These are phyloP conservation scores for Sylvilagus floridanus DNA, from an alignment of 2,797 vertebrate genomes.

Conservation along the genomic window DNA sequence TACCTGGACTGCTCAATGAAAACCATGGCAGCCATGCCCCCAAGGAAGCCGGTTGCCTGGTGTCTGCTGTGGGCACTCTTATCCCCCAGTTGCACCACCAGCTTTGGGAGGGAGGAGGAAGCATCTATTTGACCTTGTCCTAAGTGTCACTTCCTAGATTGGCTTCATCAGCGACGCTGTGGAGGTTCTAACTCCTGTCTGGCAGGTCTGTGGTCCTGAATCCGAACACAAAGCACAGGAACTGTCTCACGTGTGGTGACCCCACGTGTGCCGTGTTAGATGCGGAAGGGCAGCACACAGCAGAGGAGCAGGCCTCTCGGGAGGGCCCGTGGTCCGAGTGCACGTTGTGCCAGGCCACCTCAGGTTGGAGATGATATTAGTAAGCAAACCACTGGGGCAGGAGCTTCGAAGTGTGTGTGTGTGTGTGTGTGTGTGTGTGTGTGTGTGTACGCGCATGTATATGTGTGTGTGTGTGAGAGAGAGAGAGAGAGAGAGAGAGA, in stretches of 20 bases:
- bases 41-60: not conserved
- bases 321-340: not conserved
- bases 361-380: not conserved
- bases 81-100: not conserved
- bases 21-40: accelerated
- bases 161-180: not conserved
- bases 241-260: not conserved
- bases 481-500: no score
- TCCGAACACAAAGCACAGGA: not conserved
- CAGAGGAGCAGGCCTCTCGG: not conserved
- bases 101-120: not conserved
- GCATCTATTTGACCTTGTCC: not conserved
- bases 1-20: not conserved
- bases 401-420: not conserved
- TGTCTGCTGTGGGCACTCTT: not conserved
- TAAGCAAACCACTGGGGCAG: not conserved
- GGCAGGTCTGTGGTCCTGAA: not conserved
- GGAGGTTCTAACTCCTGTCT: not conserved
- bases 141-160: not conserved
- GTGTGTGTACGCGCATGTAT: no score
- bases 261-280: not conserved
- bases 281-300: not conserved
- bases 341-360: not conserved
- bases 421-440: no score
- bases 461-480: no score